Percentiles rank a stretch among this genome's conserved stretches.
These are phyloP conservation scores for Oscheius sp. DNA, from an alignment of 2,888 invertebrate species.

Conservation along the genomic window DNA sequence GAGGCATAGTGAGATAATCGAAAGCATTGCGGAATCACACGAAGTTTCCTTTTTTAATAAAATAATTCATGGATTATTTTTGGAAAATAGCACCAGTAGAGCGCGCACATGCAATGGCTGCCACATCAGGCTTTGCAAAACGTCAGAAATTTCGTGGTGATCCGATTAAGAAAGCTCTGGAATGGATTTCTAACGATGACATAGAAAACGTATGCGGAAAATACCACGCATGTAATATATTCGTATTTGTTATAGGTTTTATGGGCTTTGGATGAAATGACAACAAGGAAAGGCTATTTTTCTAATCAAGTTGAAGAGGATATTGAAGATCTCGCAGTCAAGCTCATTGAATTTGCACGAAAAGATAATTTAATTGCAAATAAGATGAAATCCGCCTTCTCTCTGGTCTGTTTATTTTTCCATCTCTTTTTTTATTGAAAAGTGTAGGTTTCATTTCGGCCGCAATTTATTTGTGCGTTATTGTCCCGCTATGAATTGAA, in stretches of 20 bases:
- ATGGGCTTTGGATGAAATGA: constrained; percentile 59
- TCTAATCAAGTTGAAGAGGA: constrained; percentile 52
- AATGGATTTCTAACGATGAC: constrained; percentile 47
- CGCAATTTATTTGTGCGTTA: constrained; percentile 43
- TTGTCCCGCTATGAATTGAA: constrained; percentile 43
- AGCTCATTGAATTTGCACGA: constrained; percentile 35
- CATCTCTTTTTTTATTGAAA: not conserved
- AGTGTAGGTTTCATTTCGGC: constrained; percentile 38
- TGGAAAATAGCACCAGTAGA: constrained; percentile 40
- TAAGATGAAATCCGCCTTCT: constrained; percentile 44
- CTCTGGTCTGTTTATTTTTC: constrained; percentile 23
- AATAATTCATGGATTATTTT: too few relatives aligned
- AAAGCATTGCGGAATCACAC: constrained; percentile 22
- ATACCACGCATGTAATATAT: too few relatives aligned
- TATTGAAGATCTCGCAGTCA: constrained; percentile 49
- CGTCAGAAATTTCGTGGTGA: constrained; percentile 54
- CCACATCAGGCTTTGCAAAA: constrained; percentile 45
- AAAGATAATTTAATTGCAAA: constrained; percentile 1
- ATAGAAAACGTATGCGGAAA: constrained; percentile 56
- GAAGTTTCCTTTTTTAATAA: not conserved
- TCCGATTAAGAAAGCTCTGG: constrained; percentile 52
- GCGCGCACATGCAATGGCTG: constrained; percentile 42
- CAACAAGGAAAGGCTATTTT: constrained; percentile 42
- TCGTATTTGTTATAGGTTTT: constrained; percentile 37
- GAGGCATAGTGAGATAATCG: constrained; percentile 24